Evolutionary conservation across 2,888 invertebrate species (phyloP).

Genomic region (Luperina testacea): DNA sequence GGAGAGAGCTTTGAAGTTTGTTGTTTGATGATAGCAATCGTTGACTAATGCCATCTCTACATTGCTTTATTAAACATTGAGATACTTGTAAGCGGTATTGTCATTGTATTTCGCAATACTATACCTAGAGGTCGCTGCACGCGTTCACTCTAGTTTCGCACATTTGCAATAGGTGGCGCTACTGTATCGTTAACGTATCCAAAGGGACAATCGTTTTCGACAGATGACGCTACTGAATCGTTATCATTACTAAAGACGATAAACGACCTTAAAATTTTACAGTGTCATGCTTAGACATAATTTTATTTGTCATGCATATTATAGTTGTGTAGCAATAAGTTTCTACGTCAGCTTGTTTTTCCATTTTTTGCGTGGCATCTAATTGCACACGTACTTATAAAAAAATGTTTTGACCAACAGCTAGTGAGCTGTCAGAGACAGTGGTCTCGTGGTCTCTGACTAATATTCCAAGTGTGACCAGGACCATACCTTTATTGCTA

Average conservation of each 20-base stretch:
- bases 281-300: constrained; percentile 38
- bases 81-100: background rate
- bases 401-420: constrained; percentile 22
- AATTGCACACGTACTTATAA: constrained; percentile 13
- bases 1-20: background rate
- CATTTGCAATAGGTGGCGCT: constrained; percentile 25
- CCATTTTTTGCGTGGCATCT: background rate
- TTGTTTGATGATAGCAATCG: too few species aligned
- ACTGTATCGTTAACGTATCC: background rate
- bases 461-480: background rate
- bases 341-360: constrained; percentile 41
- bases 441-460: too few species aligned
- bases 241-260: background rate
- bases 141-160: background rate
- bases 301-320: constrained; percentile 41
- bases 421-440: too few species aligned
- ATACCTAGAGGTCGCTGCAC: constrained; percentile 33
- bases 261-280: constrained; percentile 17
- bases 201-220: background rate
- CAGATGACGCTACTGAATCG: constrained; percentile 30
- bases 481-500: background rate
- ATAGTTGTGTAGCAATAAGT: constrained; percentile 37
- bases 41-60: constrained; percentile 33
- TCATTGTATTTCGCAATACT: background rate
- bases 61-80: background rate